Evolutionary conservation across 2,888 invertebrate species (phyloP).

Genomic region (Aradus depressus): DNA sequence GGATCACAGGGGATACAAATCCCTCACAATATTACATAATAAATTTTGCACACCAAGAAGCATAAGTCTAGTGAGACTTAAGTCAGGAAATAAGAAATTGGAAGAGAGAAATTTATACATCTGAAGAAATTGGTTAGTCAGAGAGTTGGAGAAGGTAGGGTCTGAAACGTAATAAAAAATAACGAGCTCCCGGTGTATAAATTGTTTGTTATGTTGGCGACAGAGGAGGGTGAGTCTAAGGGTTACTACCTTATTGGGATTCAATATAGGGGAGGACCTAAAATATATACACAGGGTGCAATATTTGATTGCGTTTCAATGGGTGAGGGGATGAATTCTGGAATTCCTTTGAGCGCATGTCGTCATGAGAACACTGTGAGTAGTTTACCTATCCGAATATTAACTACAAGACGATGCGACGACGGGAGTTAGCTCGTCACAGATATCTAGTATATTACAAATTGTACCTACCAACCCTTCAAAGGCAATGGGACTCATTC

Average conservation of each 20-base stretch:
- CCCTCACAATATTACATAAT: too few relatives aligned
- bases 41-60: too few relatives aligned
- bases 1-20: too few relatives aligned
- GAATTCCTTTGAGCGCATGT: conserved; percentile 7
- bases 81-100: too few relatives aligned
- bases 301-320: conserved; percentile 10
- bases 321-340: too few relatives aligned
- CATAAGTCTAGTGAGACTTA: too few relatives aligned
- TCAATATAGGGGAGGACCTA: background rate
- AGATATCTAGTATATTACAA: too few relatives aligned
- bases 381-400: conserved; percentile 10
- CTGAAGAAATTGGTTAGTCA: too few relatives aligned
- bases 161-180: conserved; percentile 18
- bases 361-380: conserved; percentile 7
- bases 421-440: too few relatives aligned
- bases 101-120: too few relatives aligned
- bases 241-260: background rate
- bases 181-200: conserved; percentile 13
- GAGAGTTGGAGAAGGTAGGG: conserved; percentile 4
- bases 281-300: background rate
- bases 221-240: background rate
- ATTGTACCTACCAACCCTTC: too few relatives aligned
- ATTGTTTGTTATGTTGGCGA: conserved; percentile 20
- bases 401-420: background rate
- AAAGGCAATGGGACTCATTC: too few relatives aligned